These are phyloP conservation scores for Styela plicata DNA, from an alignment of 23 tunicate genomes.

Conservation along the genomic window DNA sequence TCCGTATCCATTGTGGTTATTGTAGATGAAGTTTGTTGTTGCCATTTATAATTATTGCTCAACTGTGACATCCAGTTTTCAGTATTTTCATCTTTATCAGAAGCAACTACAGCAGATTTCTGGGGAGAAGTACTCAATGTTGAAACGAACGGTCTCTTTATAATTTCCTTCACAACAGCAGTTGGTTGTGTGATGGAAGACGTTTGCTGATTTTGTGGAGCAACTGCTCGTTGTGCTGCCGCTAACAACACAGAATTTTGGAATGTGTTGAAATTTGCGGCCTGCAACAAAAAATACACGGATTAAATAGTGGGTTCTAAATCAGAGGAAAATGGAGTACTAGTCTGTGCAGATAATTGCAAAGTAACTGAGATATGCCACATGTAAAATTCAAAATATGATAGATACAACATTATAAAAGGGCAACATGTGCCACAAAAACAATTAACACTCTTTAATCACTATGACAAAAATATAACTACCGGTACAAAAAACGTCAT, in stretches of 20 bases:
- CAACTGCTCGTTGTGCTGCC: conserved; percentile 13
- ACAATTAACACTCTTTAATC: too few relatives aligned
- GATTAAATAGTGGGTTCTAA: too few relatives aligned
- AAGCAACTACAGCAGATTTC: neutral
- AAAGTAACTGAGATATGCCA: too few relatives aligned
- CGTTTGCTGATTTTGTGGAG: neutral
- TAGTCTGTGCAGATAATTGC: too few relatives aligned
- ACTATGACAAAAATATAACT: too few relatives aligned
- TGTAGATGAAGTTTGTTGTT: neutral
- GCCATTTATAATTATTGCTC: neutral
- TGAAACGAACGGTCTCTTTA: neutral
- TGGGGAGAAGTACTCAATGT: neutral
- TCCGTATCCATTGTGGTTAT: conserved; percentile 13
- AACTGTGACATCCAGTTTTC: neutral
- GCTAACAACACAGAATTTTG: conserved; percentile 22
- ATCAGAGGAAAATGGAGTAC: too few relatives aligned
- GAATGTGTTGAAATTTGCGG: conserved; percentile 16
- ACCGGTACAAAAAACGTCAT: too few relatives aligned
- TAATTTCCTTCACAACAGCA: neutral
- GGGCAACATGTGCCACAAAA: too few relatives aligned
- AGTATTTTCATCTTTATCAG: neutral
- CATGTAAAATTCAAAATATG: too few relatives aligned
- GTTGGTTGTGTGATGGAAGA: neutral
- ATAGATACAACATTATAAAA: too few relatives aligned
- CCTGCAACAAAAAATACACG: conserved; percentile 5